Percentiles rank a stretch among this genome's conserved stretches.
These are phyloP conservation scores for Drosophila cyrtoloma DNA, from an alignment of 2,888 invertebrate genomes.

Conservation along the genomic window DNA sequence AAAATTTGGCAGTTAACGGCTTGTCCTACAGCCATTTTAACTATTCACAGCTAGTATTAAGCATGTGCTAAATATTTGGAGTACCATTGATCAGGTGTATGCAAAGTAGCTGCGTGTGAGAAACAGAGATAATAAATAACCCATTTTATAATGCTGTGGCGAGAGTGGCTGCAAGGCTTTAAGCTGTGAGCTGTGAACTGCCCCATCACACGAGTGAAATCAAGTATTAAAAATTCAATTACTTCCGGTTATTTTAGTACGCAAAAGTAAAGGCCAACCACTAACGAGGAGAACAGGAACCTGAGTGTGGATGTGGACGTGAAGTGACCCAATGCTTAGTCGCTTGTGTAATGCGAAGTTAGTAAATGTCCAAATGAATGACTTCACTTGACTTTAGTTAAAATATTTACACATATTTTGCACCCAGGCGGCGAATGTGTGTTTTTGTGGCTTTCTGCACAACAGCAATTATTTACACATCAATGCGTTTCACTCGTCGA, in stretches of 20 bases:
- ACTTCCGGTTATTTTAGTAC: slow-evolving; percentile 78
- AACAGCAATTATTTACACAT: slow-evolving; percentile 67
- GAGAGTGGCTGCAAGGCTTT: not conserved
- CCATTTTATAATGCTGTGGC: slow-evolving; percentile 5
- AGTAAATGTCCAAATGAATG: slow-evolving; percentile 78
- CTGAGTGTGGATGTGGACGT: slow-evolving; percentile 11
- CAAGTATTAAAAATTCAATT: slow-evolving; percentile 76
- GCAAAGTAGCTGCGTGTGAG: slow-evolving; percentile 29
- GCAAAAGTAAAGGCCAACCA: slow-evolving; percentile 67
- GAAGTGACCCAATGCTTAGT: slow-evolving; percentile 64
- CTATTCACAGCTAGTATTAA: not conserved
- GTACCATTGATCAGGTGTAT: slow-evolving; percentile 10
- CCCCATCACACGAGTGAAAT: slow-evolving; percentile 58
- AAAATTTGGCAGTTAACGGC: slow-evolving; percentile 16
- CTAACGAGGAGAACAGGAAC: slow-evolving; percentile 25
- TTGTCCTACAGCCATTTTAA: not conserved
- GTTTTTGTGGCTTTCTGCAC: slow-evolving; percentile 58
- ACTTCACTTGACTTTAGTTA: slow-evolving; percentile 76
- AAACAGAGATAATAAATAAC: slow-evolving; percentile 38
- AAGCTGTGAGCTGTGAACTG: not conserved
- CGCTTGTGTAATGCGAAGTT: slow-evolving; percentile 75
- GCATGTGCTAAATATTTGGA: not conserved
- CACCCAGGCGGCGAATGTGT: slow-evolving; percentile 33
- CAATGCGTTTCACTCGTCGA: slow-evolving; percentile 46
- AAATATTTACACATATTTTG: slow-evolving; percentile 77